Percentiles rank a stretch among this genome's conserved stretches.
phyloP scores from a whole-genome alignment of 2,113 vertebrate species.

The Cyanoderma ruficeps region DNA sequence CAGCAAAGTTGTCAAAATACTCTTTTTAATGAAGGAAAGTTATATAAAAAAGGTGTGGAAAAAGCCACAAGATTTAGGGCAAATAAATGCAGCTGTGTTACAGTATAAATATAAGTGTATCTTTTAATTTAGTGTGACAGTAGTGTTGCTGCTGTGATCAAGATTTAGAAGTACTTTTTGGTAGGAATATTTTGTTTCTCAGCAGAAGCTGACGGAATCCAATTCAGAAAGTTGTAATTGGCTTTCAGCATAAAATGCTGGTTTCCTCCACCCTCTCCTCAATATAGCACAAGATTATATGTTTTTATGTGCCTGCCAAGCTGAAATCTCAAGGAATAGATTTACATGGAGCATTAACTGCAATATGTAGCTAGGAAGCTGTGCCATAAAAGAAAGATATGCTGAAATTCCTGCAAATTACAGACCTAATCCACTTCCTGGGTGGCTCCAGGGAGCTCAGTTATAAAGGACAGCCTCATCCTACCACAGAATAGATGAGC shows the following conservation, averaged over 20 bases:
- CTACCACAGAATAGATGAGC: not conserved
- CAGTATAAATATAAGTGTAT: not conserved
- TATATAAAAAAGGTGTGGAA: not conserved
- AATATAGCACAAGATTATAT: not conserved
- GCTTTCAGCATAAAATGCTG: not conserved
- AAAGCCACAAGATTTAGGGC: not conserved
- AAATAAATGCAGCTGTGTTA: not conserved
- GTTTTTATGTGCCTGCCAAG: constrained; percentile 1
- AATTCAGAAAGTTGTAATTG: not conserved
- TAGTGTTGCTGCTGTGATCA: not conserved
- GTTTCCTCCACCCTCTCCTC: not conserved
- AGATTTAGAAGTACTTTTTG: not conserved
- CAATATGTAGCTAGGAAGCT: not conserved
- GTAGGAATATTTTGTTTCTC: not conserved
- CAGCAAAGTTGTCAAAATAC: not conserved
- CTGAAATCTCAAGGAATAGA: not conserved
- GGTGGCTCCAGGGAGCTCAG: not conserved
- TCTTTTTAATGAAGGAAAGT: not conserved
- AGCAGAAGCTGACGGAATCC: not conserved
- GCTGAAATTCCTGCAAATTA: constrained; percentile 13
- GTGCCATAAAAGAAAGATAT: not conserved
- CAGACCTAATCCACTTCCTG: not conserved
- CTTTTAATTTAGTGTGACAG: not conserved
- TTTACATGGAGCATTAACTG: not conserved
- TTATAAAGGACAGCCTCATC: not conserved